These are phyloP conservation scores for Leptopilina syphax DNA, from an alignment of 2,888 invertebrate genomes.

Conservation along the genomic window DNA sequence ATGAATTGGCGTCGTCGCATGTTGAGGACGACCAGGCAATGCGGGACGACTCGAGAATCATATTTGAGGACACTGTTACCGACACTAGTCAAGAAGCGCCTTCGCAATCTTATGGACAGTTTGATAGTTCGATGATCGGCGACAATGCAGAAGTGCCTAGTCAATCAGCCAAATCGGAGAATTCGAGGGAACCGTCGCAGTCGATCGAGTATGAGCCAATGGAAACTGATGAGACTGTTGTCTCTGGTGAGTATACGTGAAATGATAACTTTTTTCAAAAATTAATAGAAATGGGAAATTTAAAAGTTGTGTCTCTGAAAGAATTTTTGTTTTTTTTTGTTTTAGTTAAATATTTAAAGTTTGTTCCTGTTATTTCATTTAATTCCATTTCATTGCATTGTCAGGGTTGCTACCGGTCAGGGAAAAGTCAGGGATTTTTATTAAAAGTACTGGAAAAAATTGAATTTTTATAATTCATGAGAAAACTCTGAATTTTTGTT, in stretches of 20 bases:
- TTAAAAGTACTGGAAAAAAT: no score
- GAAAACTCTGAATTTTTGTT: no score
- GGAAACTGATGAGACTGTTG: constrained; percentile 64
- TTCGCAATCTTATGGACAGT: constrained; percentile 72
- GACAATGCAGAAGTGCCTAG: constrained; percentile 68
- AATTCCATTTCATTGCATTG: no score
- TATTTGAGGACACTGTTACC: constrained; percentile 58
- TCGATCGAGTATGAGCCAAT: constrained; percentile 66
- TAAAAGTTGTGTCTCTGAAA: no score
- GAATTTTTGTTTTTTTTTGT: no score
- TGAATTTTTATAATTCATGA: no score
- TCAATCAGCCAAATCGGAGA: constrained; percentile 71
- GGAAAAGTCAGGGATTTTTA: no score
- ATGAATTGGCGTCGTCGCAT: constrained; percentile 61
- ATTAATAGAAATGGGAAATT: no score
- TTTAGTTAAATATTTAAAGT: no score
- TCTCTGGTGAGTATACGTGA: constrained; percentile 39
- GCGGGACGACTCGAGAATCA: constrained; percentile 56
- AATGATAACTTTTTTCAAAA: neutral
- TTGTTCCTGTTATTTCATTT: no score
- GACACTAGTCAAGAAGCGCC: constrained; percentile 69
- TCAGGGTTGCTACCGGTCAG: no score
- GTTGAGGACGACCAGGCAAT: constrained; percentile 54
- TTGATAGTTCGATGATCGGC: constrained; percentile 59
- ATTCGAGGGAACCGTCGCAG: constrained; percentile 68